phyloP scores from a whole-genome alignment of 2,113 vertebrate species.

The Daboia siamensis region DNA sequence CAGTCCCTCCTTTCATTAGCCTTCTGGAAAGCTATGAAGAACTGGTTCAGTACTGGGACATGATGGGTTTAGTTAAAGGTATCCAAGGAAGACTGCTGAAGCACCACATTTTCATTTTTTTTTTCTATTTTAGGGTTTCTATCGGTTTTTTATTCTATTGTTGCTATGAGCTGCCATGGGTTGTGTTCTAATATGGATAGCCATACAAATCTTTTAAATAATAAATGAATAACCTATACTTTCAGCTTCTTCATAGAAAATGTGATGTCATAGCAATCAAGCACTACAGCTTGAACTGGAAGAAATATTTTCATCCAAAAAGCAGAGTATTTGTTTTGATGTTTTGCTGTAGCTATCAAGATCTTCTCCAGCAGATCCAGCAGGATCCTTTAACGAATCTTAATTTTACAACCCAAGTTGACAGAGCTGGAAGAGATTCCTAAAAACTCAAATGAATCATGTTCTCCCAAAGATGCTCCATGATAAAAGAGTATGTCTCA shows the following conservation, averaged over 20 bases:
- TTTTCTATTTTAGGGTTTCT: neutral
- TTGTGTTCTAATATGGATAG: neutral
- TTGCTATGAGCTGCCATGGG: neutral
- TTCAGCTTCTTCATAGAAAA: neutral
- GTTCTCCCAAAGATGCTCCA: neutral
- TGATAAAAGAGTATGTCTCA: neutral
- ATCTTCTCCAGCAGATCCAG: neutral
- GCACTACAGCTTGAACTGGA: neutral
- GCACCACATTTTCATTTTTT: neutral
- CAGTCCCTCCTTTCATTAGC: neutral
- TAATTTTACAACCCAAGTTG: neutral
- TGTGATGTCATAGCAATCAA: neutral
- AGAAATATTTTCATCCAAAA: neutral
- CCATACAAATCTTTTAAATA: neutral
- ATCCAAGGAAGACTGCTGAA: neutral
- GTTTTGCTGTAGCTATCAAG: neutral
- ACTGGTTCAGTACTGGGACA: neutral
- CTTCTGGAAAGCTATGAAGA: neutral
- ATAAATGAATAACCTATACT: neutral
- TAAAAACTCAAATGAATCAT: neutral
- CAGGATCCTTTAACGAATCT: neutral
- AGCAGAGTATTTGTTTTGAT: neutral
- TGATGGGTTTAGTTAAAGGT: neutral
- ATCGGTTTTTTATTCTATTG: neutral
- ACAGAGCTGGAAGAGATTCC: neutral